phyloP scores from a whole-genome alignment of 2,113 vertebrate species.

The Pomatorhinus ruficollis region DNA sequence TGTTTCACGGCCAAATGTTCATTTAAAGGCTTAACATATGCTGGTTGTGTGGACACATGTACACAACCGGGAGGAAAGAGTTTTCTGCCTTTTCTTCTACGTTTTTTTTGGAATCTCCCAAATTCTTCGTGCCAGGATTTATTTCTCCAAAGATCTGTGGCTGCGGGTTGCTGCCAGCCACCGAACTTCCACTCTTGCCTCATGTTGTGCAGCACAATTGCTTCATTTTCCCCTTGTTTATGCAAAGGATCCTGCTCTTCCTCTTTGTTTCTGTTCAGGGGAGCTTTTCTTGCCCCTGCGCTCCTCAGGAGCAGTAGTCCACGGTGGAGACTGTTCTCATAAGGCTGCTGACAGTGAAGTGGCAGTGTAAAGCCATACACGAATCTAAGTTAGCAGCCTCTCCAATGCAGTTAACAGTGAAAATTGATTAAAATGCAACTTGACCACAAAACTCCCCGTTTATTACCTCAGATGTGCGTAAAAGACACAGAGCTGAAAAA shows the following conservation, averaged over 20 bases:
- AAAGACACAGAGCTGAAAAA: conserved; percentile 13
- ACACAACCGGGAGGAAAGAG: neutral
- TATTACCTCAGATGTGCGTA: conserved; percentile 30
- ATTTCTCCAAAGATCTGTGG: neutral
- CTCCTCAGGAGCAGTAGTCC: neutral
- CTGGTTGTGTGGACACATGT: conserved; percentile 29
- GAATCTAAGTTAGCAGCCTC: conserved; percentile 25
- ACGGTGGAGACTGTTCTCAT: neutral
- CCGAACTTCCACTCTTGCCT: neutral
- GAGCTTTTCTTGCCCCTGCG: neutral
- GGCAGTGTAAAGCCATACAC: neutral
- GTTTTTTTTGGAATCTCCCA: neutral
- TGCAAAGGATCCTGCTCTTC: neutral
- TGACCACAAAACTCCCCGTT: conserved; percentile 27
- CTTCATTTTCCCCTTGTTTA: neutral
- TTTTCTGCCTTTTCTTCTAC: neutral
- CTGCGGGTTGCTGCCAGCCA: neutral
- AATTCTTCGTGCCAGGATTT: neutral
- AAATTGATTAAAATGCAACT: conserved; percentile 56
- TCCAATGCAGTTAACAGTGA: conserved; percentile 7
- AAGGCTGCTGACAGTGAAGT: neutral
- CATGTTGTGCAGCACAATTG: neutral
- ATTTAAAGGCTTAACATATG: conserved; percentile 67
- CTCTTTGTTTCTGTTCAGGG: neutral
- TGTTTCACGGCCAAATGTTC: conserved; percentile 26